These are phyloP conservation scores for Esox masquinongy DNA, from an alignment of 2,797 vertebrate species.

Conservation along the genomic window DNA sequence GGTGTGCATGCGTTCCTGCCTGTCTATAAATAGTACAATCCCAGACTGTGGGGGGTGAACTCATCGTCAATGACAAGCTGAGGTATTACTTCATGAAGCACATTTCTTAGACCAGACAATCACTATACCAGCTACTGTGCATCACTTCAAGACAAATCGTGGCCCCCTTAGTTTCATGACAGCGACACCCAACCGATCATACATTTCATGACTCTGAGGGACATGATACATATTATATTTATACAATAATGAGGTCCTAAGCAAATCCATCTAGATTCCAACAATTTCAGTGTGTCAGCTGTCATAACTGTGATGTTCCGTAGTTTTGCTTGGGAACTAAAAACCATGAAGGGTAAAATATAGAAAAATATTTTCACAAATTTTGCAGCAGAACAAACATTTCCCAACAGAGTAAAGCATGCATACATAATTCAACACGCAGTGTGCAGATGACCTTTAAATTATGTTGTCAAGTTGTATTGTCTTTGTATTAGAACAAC, in stretches of 20 bases:
- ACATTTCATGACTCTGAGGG: neutral
- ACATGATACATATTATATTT: neutral
- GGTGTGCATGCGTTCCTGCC: neutral
- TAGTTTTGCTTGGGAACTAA: neutral
- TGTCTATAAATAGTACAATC: conserved; percentile 2
- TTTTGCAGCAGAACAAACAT: neutral
- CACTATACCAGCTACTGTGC: neutral
- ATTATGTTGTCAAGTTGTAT: neutral
- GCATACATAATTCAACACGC: neutral
- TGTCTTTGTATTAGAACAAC: neutral
- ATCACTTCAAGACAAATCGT: neutral
- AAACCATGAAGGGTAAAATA: neutral
- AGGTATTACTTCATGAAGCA: neutral
- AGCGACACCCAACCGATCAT: neutral
- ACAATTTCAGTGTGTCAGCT: neutral
- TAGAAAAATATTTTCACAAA: neutral
- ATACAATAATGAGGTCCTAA: neutral
- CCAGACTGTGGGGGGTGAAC: neutral
- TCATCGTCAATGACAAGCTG: neutral
- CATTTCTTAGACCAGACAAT: neutral
- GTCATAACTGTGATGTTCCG: neutral
- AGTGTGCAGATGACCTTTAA: neutral
- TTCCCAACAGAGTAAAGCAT: neutral
- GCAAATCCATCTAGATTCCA: neutral
- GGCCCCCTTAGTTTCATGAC: neutral